phyloP scores from a whole-genome alignment of 2,888 invertebrate genomes.

The Pyrrhia umbra region DNA sequence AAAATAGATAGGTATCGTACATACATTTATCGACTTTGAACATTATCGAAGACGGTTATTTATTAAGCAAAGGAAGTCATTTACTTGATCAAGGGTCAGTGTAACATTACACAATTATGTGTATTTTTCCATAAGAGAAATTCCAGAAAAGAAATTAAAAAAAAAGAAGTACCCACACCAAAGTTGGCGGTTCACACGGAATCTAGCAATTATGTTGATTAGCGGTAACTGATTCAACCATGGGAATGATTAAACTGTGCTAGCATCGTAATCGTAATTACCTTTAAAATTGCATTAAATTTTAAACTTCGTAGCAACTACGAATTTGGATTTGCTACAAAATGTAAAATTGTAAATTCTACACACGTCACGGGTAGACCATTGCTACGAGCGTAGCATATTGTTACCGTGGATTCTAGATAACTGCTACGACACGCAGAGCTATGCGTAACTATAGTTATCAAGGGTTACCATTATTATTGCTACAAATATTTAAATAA shows the following conservation, averaged over 20 bases:
- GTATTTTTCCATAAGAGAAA: background rate
- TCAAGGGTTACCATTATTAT: too few relatives aligned
- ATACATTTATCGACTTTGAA: too few relatives aligned
- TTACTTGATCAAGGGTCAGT: background rate
- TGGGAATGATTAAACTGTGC: slow-evolving; percentile 32
- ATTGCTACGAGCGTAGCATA: background rate
- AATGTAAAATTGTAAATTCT: background rate
- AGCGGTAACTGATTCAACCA: slow-evolving; percentile 22
- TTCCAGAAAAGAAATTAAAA: background rate
- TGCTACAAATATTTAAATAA: too few relatives aligned
- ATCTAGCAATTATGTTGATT: slow-evolving; percentile 42
- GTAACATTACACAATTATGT: background rate
- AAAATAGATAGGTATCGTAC: too few relatives aligned
- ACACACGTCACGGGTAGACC: background rate
- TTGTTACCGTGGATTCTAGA: background rate
- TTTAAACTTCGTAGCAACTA: slow-evolving; percentile 24
- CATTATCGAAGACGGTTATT: background rate
- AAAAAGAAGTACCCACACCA: slow-evolving; percentile 4
- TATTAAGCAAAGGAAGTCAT: background rate
- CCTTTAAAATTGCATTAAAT: slow-evolving; percentile 8
- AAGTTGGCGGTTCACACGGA: slow-evolving; percentile 32
- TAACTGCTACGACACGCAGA: background rate
- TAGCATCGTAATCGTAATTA: background rate
- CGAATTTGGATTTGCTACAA: slow-evolving; percentile 2
- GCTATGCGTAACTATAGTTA: too few relatives aligned